Evolutionary conservation across 2,113 vertebrate species (phyloP), one percentile per base, ranked within the genome.

Genomic region (Meleagris gallopavo): DNA sequence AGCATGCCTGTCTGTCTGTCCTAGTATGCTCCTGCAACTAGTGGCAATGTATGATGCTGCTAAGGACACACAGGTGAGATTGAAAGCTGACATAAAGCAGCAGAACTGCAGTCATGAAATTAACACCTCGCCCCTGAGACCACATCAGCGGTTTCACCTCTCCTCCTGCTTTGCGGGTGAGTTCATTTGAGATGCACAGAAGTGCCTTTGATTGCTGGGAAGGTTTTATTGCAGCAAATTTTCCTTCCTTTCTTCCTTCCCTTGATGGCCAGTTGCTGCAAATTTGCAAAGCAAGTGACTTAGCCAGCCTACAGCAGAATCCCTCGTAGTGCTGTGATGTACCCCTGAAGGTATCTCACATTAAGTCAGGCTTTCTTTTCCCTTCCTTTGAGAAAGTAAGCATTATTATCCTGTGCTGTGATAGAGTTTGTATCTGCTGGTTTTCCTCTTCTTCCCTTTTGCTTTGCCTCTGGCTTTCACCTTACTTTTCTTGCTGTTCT

Each of bases 1-100:
- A 2, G 34, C 12, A 6, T 2, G 7, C 1, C 0, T 10, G 2
- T 21, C 48, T 7, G 4, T 32, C 48, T 10, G 58, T 61, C 61
- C 60, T 2, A 1, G 15, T 13, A 0, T 8, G 0, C 8, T 13
- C 0, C 0, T 9, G 57, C 2, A 45, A 36, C 62, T 1, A 0
- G 25, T 2, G 66, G 24, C n/a, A 36, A 21, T 2, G 13, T 38
- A 0, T 0, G 1, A 9, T 4, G 58, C 10, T 13, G 25, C 55
- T 55, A 58, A 9, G 45, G 57, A 4, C 18, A 24, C 9, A 13
- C 1, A 9, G 3, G 15, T 46, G 52, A 9, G 32, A 8, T 7
- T 34, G 57, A 27, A 25, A 54, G 8, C 18, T 10, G 6, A 2
- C 10, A 1, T 11, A 24, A 10, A 7, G 1, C 15, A 10, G 40